Percentiles rank a stretch among this genome's conserved stretches.
Conservation (phyloP, 2,888 invertebrate species). For the Nematopogon swammerdamellus region DNA sequence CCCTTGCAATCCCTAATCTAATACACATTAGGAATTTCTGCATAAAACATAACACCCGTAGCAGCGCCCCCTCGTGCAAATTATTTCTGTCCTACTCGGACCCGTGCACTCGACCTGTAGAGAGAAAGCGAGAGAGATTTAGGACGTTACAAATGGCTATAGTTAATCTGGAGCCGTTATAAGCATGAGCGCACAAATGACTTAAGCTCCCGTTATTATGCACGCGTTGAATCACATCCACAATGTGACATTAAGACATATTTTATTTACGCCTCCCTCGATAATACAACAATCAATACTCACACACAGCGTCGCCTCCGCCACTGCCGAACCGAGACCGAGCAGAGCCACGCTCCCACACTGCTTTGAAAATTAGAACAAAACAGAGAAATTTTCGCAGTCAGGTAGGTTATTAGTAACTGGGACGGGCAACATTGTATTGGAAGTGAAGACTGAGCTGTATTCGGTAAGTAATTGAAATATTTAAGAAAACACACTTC, state of each 20-base stretch:
- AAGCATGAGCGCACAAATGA: constrained; percentile 10
- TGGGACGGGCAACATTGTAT: too few species aligned
- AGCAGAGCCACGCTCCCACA: too few species aligned
- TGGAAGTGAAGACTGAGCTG: too few species aligned
- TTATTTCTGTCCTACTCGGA: constrained; percentile 4
- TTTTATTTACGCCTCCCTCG: constrained; percentile 8
- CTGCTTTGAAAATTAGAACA: too few species aligned
- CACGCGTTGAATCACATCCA: constrained; percentile 10
- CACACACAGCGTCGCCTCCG: not conserved
- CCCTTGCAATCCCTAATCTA: constrained; percentile 11
- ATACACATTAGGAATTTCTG: constrained; percentile 12
- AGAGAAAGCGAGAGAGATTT: constrained; percentile 3
- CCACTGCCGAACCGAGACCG: too few species aligned
- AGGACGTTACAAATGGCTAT: not conserved
- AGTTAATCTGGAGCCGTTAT: constrained; percentile 10
- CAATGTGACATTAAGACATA: constrained; percentile 12
- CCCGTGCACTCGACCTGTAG: not conserved
- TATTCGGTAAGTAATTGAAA: too few species aligned
- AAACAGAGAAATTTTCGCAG: too few species aligned
- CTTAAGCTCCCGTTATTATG: constrained; percentile 12
- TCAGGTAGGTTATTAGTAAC: too few species aligned
- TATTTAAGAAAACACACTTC: too few species aligned
- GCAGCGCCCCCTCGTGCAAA: constrained; percentile 6
- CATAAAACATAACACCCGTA: constrained; percentile 8
- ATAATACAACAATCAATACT: not conserved